phyloP scores from a whole-genome alignment of 2,797 vertebrate species.

The Fistularia tabacaria region DNA sequence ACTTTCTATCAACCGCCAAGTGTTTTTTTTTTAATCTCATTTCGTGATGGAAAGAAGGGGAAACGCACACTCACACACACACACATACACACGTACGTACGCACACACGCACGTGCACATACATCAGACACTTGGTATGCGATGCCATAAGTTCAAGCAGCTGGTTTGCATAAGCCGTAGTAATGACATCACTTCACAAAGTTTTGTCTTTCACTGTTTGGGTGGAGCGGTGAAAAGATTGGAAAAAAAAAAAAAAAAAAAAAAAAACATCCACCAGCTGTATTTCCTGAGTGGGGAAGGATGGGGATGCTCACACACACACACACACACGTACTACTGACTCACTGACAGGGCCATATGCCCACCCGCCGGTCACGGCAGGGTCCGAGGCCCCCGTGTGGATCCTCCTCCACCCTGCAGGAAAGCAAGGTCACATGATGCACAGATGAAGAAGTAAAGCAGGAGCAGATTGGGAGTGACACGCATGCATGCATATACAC shows the following conservation, averaged over 20 bases:
- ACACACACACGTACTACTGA: neutral
- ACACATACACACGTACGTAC: neutral
- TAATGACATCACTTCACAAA: constrained; percentile 69
- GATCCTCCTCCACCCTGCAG: too few species aligned
- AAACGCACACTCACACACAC: neutral
- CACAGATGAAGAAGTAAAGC: too few species aligned
- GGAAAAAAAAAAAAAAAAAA: too few species aligned
- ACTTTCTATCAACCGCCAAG: constrained; percentile 9
- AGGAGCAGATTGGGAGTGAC: too few species aligned
- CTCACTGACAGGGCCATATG: neutral
- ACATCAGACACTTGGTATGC: constrained; percentile 29
- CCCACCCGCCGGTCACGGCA: too few species aligned
- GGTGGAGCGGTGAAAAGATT: constrained; percentile 46
- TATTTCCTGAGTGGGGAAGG: constrained; percentile 16
- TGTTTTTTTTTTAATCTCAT: too few species aligned
- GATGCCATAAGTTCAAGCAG: constrained; percentile 53
- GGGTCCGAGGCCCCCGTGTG: too few species aligned
- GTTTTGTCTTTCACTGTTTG: constrained; percentile 56
- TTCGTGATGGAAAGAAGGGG: neutral
- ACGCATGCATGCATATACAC: too few species aligned
- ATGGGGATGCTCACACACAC: neutral
- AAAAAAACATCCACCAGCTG: constrained; percentile 56
- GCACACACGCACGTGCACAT: constrained; percentile 11
- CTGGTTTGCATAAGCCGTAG: constrained; percentile 67
- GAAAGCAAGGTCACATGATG: too few species aligned